Evolutionary conservation across 2,113 vertebrate genomes (phyloP), one percentile per base, ranked within the genome.

Genomic region (Physeter macrocephalus): DNA sequence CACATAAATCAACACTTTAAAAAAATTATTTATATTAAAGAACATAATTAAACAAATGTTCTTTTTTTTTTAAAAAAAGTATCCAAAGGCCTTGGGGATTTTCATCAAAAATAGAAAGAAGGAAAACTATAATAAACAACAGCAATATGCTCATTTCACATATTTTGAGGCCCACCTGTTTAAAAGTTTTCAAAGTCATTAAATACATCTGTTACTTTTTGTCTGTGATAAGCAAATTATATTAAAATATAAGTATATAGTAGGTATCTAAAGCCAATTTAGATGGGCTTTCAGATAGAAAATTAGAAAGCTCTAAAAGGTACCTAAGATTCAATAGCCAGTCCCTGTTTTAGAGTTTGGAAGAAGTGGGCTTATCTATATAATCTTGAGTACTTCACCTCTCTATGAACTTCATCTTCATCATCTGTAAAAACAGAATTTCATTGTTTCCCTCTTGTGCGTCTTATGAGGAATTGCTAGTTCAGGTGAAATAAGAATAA

Each of bases 81-180:
- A n/a, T 75, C 59, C 43, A 91, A 80, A 95, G n/a, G 54, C 52
- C 39, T 84, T 66, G 23, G 43, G n/a, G 61, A 52, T 43, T 96
- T 85, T 88, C 64, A 96, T 74, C 29, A 95, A 95, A 94, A 88
- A 82, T 27, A 93, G 27, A 46, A 93, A 62, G 39, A 85, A 80
- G 2, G 12, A 90, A 97, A 97, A 57, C 31, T 80, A 62, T n/a
- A 84, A 85, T 82, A 88, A 94, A 81, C 34, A 96, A 43, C 4
- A 87, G 41, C 59, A 97, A 90, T 92, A 92, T 87, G 95, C 52
- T 95, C 62, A 80, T 84, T 95, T 97, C 41, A 80, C 49, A 66
- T 71, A 80, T 54, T 93, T 92, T 88, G 59, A 93, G 43, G 17
- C 34, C 83, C 78, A 96, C 61, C 89, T 96, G 92, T 86, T 96